Evolutionary conservation across 2,797 vertebrate genomes (phyloP), one percentile per base, ranked within the genome.

Genomic region (Sarcophilus harrisii): DNA sequence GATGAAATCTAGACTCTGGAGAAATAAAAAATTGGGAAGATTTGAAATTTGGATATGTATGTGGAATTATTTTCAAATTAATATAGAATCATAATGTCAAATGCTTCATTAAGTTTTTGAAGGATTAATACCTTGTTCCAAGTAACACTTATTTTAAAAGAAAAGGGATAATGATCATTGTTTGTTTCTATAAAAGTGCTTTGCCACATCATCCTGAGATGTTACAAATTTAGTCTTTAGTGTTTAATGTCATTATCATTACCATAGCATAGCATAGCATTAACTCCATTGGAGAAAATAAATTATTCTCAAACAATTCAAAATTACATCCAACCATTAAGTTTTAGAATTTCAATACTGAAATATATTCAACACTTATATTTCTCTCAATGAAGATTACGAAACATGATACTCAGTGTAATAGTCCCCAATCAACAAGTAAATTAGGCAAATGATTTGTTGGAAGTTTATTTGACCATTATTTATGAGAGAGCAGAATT

Each of bases 111-210:
- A 92, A 45, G 29, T 90, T 62, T 94, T 92, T 59, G 94, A 96
- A 96, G 62, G 32, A 95, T 93, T 93, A 91, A 90, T 38, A 81
- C 38, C 18, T 81, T 81, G 12, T 57, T 45, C 10, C 89, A 96
- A 94, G 89, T 90, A 92, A 97, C 1, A 92, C 5, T 95, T 94
- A 87, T 92, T 91, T 60, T 91, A 24, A 96, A 94, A 91, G 12
- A 13, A 38, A 95, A 95, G 91, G 9, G 90, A 90, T 87, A 93
- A 91, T 58, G 58, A 91, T 58, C 60, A 91, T 90, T 93, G 45
- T 94, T 90, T 28, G 92, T 95, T 96, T 96, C 90, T 52, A 92
- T 94, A 96, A 95, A 55, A 90, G 57, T 92, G 27, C 90, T 90
- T 94, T 59, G 58, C 8, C 24, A 94, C 14, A 59, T n/a, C 45